Conservation (phyloP, 64 coral and sea anemone species). For the Trachythela sp. region DNA sequence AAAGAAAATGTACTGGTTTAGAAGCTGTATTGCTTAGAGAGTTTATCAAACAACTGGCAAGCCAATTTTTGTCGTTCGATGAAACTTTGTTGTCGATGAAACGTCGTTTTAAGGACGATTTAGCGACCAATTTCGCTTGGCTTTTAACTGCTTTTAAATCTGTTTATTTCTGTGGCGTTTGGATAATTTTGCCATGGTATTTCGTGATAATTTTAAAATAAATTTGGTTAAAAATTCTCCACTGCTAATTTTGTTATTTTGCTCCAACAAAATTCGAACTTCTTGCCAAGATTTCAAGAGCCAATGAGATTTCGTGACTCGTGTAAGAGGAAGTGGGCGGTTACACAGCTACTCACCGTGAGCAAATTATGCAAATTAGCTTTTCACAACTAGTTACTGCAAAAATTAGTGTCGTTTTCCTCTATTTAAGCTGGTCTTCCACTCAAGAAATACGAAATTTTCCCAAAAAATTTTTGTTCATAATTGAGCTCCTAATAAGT, state of each 20-base stretch:
- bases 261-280: background rate
- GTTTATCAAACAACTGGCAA: no score
- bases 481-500: no score
- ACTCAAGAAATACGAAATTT: no score
- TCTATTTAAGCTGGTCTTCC: no score
- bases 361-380: background rate
- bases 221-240: no score
- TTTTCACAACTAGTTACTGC: no score
- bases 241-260: no score
- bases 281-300: background rate
- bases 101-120: background rate
- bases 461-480: no score
- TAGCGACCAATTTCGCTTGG: slow-evolving; percentile 1
- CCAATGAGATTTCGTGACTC: background rate
- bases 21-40: no score
- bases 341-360: background rate
- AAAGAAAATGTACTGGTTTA: no score
- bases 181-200: background rate
- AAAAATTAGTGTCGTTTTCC: no score
- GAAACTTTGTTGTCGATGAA: background rate
- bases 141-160: background rate
- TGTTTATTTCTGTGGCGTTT: background rate
- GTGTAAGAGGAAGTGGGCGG: background rate
- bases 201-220: background rate
- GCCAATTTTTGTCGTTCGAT: background rate